Percentiles rank a stretch among this genome's conserved stretches.
phyloP scores from a whole-genome alignment of 2,797 vertebrate species.

The Acanthiza pusilla region DNA sequence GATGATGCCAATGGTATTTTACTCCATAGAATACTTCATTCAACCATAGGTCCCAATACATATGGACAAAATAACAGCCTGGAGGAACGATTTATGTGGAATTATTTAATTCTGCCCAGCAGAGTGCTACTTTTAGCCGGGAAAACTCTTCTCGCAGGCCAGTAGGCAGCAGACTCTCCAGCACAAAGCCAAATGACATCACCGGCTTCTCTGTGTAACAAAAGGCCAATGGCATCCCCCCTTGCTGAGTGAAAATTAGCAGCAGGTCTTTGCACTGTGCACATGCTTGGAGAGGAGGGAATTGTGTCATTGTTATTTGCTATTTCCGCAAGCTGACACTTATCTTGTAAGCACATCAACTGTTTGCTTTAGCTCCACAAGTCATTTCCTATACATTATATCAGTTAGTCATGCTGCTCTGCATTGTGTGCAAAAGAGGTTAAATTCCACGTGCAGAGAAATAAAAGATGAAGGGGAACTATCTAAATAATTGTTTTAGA shows the following conservation, averaged over 20 bases:
- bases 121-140: conserved; percentile 70
- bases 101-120: conserved; percentile 66
- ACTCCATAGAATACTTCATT: conserved; percentile 14
- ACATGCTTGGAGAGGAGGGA: conserved; percentile 65
- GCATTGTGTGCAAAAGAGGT: conserved; percentile 43
- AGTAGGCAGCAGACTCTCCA: conserved; percentile 62
- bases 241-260: conserved; percentile 67
- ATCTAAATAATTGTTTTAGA: conserved; percentile 24
- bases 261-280: conserved; percentile 60
- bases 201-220: conserved; percentile 65
- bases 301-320: conserved; percentile 76
- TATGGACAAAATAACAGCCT: conserved; percentile 55
- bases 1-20: conserved; percentile 47
- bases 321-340: conserved; percentile 46
- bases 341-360: conserved; percentile 54
- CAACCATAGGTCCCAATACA: conserved; percentile 29
- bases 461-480: neutral
- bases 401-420: conserved; percentile 22
- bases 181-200: conserved; percentile 77
- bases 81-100: conserved; percentile 64
- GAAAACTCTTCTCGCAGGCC: conserved; percentile 73
- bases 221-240: conserved; percentile 59
- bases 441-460: conserved; percentile 6
- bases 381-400: conserved; percentile 26
- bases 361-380: conserved; percentile 46